These are phyloP conservation scores for Cichlasoma orientale DNA, from an alignment of 2,797 vertebrate species.

Conservation along the genomic window DNA sequence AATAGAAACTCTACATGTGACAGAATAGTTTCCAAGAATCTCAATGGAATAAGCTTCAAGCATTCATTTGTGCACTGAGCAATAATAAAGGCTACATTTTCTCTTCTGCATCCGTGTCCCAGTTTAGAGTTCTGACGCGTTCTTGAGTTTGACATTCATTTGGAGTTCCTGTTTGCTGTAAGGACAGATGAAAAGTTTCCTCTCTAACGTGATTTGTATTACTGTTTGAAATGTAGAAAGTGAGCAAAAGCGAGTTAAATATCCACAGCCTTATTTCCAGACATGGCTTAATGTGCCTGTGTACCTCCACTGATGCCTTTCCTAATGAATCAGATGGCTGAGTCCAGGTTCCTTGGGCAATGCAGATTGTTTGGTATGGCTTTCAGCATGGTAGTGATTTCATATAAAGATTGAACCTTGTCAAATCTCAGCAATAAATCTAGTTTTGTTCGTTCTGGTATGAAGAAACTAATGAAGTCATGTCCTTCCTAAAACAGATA, in stretches of 20 bases:
- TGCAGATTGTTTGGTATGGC: constrained; percentile 2
- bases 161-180: neutral
- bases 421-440: constrained; percentile 17
- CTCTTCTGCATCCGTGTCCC: constrained; percentile 32
- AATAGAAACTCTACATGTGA: constrained; percentile 73
- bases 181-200: constrained; percentile 17
- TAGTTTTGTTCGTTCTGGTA: constrained; percentile 4
- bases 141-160: constrained; percentile 22
- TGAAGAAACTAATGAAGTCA: constrained; percentile 17
- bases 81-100: constrained; percentile 45
- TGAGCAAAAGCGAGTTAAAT: constrained; percentile 35
- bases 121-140: constrained; percentile 43
- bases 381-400: constrained; percentile 19
- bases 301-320: constrained; percentile 26
- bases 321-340: constrained; percentile 18
- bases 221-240: constrained; percentile 6
- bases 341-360: neutral
- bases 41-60: constrained; percentile 68
- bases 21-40: constrained; percentile 75
- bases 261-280: constrained; percentile 19
- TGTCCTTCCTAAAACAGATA: constrained; percentile 22
- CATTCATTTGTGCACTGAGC: constrained; percentile 45
- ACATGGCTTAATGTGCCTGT: neutral
- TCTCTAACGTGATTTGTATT: constrained; percentile 20
- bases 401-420: constrained; percentile 13